Conservation (phyloP, 92 coral and sea anemone genomes). For the Desmophyllum pertusum region DNA sequence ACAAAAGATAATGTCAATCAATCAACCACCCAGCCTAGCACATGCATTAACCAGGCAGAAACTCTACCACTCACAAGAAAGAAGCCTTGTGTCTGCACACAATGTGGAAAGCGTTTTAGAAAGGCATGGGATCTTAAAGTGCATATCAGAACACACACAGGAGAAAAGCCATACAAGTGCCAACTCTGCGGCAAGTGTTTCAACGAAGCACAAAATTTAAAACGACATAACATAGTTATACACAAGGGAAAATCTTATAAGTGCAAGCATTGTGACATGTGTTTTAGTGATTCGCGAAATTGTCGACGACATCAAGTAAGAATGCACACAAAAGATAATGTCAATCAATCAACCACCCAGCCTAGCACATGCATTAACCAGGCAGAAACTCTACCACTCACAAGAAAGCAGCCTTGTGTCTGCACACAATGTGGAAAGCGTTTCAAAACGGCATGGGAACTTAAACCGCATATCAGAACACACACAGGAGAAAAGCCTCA, state of each 20-base stretch:
- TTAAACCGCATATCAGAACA: neutral
- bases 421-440: slow-evolving; percentile 6
- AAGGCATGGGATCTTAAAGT: neutral
- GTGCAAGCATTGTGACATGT: neutral
- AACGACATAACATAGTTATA: neutral
- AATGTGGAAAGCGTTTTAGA: neutral
- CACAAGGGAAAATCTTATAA: neutral
- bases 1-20: neutral
- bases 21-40: too few relatives aligned
- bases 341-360: too few relatives aligned
- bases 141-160: neutral
- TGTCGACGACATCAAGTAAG: neutral
- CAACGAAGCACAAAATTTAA: neutral
- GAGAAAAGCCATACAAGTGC: neutral
- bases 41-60: neutral
- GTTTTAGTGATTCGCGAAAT: neutral
- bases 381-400: neutral
- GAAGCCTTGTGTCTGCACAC: slow-evolving; percentile 7
- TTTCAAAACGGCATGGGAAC: neutral
- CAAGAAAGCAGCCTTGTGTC: neutral
- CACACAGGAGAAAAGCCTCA: slow-evolving; percentile 1
- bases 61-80: neutral
- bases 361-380: too few relatives aligned
- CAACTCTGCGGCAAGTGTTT: slow-evolving; percentile 24
- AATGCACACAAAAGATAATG: neutral